These are phyloP conservation scores for Hypothenemus hampei DNA, from an alignment of 1,140 invertebrate genomes.

Conservation along the genomic window DNA sequence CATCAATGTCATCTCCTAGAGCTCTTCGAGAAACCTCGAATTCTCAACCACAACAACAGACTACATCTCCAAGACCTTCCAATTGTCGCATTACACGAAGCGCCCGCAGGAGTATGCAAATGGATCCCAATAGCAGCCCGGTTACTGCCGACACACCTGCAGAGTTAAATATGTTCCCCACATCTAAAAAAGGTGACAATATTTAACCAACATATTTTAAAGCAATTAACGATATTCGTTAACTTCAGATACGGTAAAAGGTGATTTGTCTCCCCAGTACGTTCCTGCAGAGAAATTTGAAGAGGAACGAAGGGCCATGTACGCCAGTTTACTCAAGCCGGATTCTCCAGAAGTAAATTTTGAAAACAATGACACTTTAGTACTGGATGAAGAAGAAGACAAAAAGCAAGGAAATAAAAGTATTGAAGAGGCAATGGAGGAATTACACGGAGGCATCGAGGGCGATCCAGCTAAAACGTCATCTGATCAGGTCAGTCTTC, in stretches of 20 bases:
- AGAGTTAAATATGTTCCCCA: slow-evolving; percentile 40
- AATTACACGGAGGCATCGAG: slow-evolving; percentile 7
- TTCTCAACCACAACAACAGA: background rate
- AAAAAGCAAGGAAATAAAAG: slow-evolving; percentile 7
- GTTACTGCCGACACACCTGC: slow-evolving; percentile 40
- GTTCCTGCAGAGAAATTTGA: slow-evolving; percentile 46
- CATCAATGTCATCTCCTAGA: slow-evolving; percentile 38
- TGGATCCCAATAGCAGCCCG: slow-evolving; percentile 42
- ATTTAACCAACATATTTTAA: background rate
- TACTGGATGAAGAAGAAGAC: slow-evolving; percentile 3
- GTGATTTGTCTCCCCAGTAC: slow-evolving; percentile 43
- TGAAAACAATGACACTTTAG: background rate
- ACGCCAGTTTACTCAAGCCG: slow-evolving; percentile 42
- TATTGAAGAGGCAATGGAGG: slow-evolving; percentile 15
- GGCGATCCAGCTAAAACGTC: background rate
- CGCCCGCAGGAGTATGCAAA: slow-evolving; percentile 42
- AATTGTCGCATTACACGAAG: slow-evolving; percentile 38
- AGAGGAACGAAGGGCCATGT: slow-evolving; percentile 42
- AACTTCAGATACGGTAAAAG: slow-evolving; percentile 19
- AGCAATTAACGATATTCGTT: no score
- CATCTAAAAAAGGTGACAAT: slow-evolving; percentile 31
- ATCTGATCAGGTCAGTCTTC: background rate
- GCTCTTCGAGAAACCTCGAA: slow-evolving; percentile 31
- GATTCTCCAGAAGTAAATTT: slow-evolving; percentile 24
- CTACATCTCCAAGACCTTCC: slow-evolving; percentile 14